phyloP scores from a whole-genome alignment of 2,797 vertebrate species.

The Salarias fasciatus region DNA sequence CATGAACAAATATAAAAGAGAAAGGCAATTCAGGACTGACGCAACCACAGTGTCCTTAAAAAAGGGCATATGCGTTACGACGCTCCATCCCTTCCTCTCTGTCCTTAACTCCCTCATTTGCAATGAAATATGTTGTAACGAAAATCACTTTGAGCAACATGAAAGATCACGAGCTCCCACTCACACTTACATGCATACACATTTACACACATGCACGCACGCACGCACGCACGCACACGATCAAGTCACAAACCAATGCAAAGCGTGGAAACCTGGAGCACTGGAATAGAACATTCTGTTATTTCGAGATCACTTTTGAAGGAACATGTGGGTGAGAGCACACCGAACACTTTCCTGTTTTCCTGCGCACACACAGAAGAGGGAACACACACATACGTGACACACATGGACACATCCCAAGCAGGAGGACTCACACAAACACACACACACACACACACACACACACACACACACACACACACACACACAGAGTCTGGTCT shows the following conservation, averaged over 20 bases:
- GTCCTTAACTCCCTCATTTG: slow-evolving; percentile 31
- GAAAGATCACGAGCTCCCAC: slow-evolving; percentile 52
- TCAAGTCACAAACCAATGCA: slow-evolving; percentile 46
- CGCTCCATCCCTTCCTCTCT: slow-evolving; percentile 29
- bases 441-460: not conserved
- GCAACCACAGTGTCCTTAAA: slow-evolving; percentile 33
- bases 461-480: slow-evolving; percentile 10
- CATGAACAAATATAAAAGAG: slow-evolving; percentile 6
- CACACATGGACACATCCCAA: not conserved
- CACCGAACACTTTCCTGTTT: slow-evolving; percentile 55
- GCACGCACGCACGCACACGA: slow-evolving; percentile 6
- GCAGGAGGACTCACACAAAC: slow-evolving; percentile 8
- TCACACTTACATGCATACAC: not conserved
- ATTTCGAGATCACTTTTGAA: slow-evolving; percentile 62
- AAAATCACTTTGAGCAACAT: slow-evolving; percentile 66
- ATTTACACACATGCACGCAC: slow-evolving; percentile 1
- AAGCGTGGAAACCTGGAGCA: slow-evolving; percentile 60
- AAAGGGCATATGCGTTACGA: slow-evolving; percentile 39
- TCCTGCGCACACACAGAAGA: slow-evolving; percentile 24
- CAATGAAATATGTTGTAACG: slow-evolving; percentile 48
- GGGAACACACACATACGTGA: slow-evolving; percentile 4
- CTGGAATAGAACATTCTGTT: slow-evolving; percentile 79
- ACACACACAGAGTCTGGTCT: slow-evolving; percentile 13
- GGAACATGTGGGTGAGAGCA: slow-evolving; percentile 61
- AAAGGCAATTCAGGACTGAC: slow-evolving; percentile 10